Percentiles rank a stretch among this genome's conserved stretches.
These are phyloP conservation scores for Calcarius lapponicus DNA, from an alignment of 2,797 vertebrate genomes.

Conservation along the genomic window DNA sequence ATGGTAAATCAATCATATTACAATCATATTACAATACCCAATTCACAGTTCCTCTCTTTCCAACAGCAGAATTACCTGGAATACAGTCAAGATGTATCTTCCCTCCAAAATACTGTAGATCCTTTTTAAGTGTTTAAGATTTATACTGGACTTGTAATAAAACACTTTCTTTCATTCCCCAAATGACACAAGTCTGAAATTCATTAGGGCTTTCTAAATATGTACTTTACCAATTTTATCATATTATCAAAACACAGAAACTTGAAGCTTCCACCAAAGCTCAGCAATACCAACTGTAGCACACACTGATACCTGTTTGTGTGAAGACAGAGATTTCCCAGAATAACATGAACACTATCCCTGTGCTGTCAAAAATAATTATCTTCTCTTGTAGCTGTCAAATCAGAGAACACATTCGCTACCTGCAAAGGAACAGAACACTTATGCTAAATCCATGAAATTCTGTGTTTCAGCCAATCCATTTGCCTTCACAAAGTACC, in stretches of 20 bases:
- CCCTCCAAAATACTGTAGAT: background rate
- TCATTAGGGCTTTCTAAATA: constrained; percentile 47
- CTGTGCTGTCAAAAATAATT: constrained; percentile 16
- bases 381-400: constrained; percentile 14
- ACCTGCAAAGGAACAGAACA: constrained; percentile 2
- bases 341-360: constrained; percentile 46
- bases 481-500: background rate
- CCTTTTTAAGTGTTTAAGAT: background rate
- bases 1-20: background rate
- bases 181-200: constrained; percentile 30
- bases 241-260: constrained; percentile 55
- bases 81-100: background rate
- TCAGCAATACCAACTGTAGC: constrained; percentile 4
- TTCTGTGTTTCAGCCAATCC: background rate
- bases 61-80: background rate
- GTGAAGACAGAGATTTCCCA: constrained; percentile 42
- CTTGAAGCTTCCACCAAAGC: constrained; percentile 8
- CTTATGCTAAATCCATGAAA: background rate
- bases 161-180: background rate
- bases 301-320: constrained; percentile 16
- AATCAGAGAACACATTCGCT: constrained; percentile 13
- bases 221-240: constrained; percentile 34
- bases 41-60: background rate
- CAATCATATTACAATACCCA: background rate
- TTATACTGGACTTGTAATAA: background rate